phyloP scores from a whole-genome alignment of 37 sponge, comb jelly and placozoan genomes.

The Ianthella basta region DNA sequence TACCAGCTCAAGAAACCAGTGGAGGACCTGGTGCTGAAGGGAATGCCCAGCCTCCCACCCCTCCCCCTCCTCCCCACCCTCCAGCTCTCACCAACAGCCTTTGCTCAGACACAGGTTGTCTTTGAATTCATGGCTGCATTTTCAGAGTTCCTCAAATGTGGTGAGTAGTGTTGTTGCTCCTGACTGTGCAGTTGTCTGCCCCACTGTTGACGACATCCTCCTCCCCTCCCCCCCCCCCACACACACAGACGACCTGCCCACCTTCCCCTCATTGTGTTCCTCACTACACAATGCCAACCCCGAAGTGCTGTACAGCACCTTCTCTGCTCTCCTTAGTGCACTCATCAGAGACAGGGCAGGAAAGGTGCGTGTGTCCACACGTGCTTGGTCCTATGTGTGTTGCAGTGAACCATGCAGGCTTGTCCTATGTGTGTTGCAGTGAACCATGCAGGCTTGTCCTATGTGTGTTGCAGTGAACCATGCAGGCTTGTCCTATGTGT shows the following conservation, averaged over 20 bases:
- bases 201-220: not conserved
- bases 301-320: not conserved
- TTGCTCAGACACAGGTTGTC: constrained; percentile 80
- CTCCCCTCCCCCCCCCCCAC: too few relatives aligned
- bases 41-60: constrained; percentile 45
- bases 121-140: constrained; percentile 83
- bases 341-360: constrained; percentile 3
- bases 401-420: not conserved
- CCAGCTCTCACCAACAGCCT: constrained; percentile 54
- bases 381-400: not conserved
- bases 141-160: constrained; percentile 73
- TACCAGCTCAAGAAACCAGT: constrained; percentile 79
- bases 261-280: not conserved
- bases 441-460: too few relatives aligned
- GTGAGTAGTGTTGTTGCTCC: too few relatives aligned
- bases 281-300: not conserved
- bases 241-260: not conserved
- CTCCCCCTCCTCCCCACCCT: constrained; percentile 56
- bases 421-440: constrained; percentile 2
- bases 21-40: constrained; percentile 70
- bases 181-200: too few relatives aligned
- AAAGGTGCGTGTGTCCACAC: constrained; percentile 2
- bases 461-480: too few relatives aligned
- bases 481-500: too few relatives aligned
- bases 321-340: not conserved